These are phyloP conservation scores for Okapia johnstoni DNA, from an alignment of 2,113 vertebrate genomes.

Conservation along the genomic window DNA sequence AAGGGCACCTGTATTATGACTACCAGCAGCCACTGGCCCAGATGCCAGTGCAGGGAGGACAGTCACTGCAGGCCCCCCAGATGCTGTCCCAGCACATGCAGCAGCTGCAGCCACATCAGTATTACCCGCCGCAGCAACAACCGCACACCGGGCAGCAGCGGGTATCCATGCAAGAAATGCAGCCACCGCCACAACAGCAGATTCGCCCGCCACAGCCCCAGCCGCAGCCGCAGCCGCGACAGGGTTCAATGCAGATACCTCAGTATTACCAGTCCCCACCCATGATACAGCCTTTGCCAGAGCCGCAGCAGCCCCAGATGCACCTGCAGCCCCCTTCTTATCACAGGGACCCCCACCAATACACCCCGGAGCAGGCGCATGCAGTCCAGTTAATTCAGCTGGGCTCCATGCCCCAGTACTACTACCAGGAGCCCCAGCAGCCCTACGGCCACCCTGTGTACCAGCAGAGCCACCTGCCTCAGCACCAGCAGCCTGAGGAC, in stretches of 20 bases:
- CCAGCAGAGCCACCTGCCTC: conserved; percentile 79
- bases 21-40: conserved; percentile 84
- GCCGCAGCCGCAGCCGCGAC: conserved; percentile 78
- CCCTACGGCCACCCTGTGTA: conserved; percentile 81
- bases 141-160: conserved; percentile 80
- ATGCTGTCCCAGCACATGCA: conserved; percentile 79
- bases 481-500: conserved; percentile 74
- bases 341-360: conserved; percentile 83
- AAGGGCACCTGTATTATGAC: conserved; percentile 81
- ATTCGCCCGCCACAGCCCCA: conserved; percentile 12
- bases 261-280: conserved; percentile 85
- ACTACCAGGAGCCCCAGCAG: conserved; percentile 83
- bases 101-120: conserved; percentile 81
- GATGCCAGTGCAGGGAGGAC: conserved; percentile 78
- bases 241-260: conserved; percentile 80
- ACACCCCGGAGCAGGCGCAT: conserved; percentile 80
- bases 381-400: conserved; percentile 85
- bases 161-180: conserved; percentile 78
- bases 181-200: conserved; percentile 63
- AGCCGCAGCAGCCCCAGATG: conserved; percentile 79
- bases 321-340: conserved; percentile 79
- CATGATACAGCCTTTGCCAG: conserved; percentile 80
- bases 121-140: conserved; percentile 73
- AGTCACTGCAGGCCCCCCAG: conserved; percentile 78
- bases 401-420: conserved; percentile 83